A percentile compares a stretch with the other conserved stretches of the same genome.
These are phyloP conservation scores for Bombycilla garrulus DNA, from an alignment of 2,113 vertebrate genomes.

Conservation along the genomic window DNA sequence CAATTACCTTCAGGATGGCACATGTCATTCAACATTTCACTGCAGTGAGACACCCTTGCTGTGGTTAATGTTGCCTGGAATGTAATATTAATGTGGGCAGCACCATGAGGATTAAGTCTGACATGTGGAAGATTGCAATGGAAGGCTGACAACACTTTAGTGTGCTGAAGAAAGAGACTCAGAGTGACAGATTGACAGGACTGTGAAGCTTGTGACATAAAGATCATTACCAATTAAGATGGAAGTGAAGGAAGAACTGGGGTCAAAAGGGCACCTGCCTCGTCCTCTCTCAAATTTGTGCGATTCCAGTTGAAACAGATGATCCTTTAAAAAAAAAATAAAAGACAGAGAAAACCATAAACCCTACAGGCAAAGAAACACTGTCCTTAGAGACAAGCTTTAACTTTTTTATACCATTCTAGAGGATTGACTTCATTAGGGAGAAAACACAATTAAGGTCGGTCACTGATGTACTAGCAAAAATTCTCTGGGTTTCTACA, in stretches of 20 bases:
- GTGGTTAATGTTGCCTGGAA: not conserved
- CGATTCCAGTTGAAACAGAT: conserved; percentile 82
- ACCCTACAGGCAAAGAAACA: not conserved
- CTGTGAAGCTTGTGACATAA: not conserved
- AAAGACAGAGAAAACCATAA: not conserved
- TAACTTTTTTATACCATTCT: not conserved
- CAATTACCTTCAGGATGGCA: not conserved
- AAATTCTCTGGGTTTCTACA: not conserved
- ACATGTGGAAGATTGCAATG: not conserved
- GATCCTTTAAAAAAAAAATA: conserved; percentile 72
- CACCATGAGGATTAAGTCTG: not conserved
- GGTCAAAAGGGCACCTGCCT: conserved; percentile 91
- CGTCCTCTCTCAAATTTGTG: conserved; percentile 84
- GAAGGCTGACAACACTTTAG: conserved; percentile 22
- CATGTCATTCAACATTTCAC: not conserved
- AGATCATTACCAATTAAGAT: conserved; percentile 85
- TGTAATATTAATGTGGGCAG: not conserved
- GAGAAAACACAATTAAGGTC: not conserved
- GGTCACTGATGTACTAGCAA: not conserved
- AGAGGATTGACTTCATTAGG: not conserved
- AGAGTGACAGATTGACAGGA: conserved; percentile 1
- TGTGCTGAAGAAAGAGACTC: not conserved
- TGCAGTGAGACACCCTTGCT: not conserved
- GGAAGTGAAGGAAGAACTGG: conserved; percentile 87
- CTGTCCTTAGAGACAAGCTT: not conserved